These are phyloP conservation scores for Avahi laniger DNA, from an alignment of 2,797 vertebrate genomes.

Conservation along the genomic window DNA sequence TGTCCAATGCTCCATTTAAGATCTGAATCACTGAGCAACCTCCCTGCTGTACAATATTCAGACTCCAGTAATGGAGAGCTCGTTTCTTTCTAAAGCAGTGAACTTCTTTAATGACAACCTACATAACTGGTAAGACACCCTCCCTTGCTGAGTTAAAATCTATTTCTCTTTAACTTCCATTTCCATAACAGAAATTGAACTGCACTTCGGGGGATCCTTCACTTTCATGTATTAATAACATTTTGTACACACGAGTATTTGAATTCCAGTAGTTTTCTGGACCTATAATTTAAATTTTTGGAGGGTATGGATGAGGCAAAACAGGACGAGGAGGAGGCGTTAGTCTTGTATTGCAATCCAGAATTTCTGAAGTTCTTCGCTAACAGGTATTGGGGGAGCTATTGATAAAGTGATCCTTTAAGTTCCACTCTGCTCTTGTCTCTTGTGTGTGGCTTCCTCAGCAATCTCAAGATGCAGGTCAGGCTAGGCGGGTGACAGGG, in stretches of 20 bases:
- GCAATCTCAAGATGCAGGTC: background rate
- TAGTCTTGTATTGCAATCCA: background rate
- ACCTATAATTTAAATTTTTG: background rate
- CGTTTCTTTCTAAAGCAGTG: background rate
- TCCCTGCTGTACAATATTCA: background rate
- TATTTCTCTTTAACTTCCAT: background rate
- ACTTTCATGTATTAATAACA: background rate
- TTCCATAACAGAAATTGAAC: slow-evolving; percentile 22
- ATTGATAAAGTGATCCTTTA: background rate
- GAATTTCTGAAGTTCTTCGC: slow-evolving; percentile 15
- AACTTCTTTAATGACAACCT: background rate
- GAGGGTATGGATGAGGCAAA: background rate
- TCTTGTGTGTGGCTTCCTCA: background rate
- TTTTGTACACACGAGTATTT: background rate
- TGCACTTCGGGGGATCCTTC: background rate
- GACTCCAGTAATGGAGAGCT: background rate
- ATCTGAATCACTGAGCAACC: background rate
- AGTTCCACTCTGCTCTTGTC: background rate
- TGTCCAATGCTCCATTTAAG: background rate
- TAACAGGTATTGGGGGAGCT: background rate
- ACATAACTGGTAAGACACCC: background rate
- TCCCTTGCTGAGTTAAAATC: background rate
- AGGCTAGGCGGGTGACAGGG: background rate
- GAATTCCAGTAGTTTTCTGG: background rate
- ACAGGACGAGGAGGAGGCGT: background rate